Conservation (phyloP, 2,113 vertebrate genomes). For the Siphamia tubifer region DNA sequence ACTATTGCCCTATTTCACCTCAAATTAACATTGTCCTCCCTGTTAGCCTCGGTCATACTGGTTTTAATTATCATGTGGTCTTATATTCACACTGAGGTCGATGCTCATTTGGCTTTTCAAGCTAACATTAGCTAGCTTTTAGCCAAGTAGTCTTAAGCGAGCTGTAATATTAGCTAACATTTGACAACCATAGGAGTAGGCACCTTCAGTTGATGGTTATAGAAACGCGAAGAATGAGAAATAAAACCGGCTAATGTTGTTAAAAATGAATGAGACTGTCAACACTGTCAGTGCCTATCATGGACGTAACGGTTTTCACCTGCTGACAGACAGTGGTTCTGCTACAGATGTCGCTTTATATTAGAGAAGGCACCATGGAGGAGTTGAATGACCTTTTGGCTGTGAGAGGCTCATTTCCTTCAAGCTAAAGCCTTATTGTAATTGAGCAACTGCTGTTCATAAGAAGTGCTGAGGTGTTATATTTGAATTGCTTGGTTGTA, state of each 20-base stretch:
- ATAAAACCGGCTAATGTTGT: neutral
- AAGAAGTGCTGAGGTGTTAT: constrained; percentile 45
- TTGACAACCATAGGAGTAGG: no score
- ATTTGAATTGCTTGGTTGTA: neutral
- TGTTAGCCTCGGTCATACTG: rapidly evolving
- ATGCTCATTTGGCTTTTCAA: neutral
- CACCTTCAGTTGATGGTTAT: no score
- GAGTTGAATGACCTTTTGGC: constrained; percentile 51
- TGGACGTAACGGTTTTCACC: neutral
- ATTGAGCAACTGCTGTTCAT: constrained; percentile 1
- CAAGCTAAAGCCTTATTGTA: neutral
- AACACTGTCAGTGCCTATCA: neutral
- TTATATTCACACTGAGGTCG: neutral
- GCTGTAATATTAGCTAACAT: neutral
- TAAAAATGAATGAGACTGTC: neutral
- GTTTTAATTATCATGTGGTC: neutral
- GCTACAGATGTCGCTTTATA: no score
- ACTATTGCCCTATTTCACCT: neutral
- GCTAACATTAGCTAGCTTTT: constrained; percentile 40
- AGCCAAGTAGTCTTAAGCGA: neutral
- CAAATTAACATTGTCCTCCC: neutral
- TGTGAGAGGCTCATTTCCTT: constrained; percentile 13
- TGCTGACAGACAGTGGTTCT: no score
- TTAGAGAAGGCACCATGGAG: neutral
- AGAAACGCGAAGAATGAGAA: neutral